Evolutionary conservation across 1,140 invertebrate genomes (phyloP).

Genomic region (Bombus difficillimus): DNA sequence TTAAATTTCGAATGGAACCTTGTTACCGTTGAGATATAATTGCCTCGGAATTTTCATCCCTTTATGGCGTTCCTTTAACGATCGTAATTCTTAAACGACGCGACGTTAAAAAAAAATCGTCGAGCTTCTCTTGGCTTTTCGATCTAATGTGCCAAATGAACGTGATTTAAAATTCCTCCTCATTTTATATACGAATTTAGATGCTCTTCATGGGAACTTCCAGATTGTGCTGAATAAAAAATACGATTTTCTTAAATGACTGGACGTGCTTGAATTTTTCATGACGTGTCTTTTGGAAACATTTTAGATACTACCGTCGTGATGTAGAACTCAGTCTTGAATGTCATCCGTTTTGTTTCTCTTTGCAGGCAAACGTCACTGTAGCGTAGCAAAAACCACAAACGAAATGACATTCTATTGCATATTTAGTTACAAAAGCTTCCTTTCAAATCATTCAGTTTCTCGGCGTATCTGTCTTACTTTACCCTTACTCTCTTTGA

Average conservation of each 20-base stretch:
- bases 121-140: too few species aligned
- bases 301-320: background rate
- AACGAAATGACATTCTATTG: background rate
- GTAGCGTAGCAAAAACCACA: background rate
- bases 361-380: too few species aligned
- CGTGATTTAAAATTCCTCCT: too few species aligned
- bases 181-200: background rate
- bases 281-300: background rate
- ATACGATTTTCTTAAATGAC: background rate
- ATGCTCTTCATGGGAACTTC: too few species aligned
- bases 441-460: background rate
- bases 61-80: background rate
- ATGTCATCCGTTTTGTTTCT: background rate
- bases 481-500: too few species aligned
- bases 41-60: slow-evolving; percentile 13
- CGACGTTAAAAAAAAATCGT: too few species aligned
- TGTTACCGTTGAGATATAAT: slow-evolving; percentile 31
- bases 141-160: too few species aligned
- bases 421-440: background rate
- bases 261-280: background rate
- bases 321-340: too few species aligned
- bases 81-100: background rate
- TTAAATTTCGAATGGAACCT: slow-evolving; percentile 28
- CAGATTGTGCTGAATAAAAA: background rate
- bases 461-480: background rate